Base-by-base conservation (phyloP, 2,113 vertebrate species). In the Gavialis gangeticus region DNA sequence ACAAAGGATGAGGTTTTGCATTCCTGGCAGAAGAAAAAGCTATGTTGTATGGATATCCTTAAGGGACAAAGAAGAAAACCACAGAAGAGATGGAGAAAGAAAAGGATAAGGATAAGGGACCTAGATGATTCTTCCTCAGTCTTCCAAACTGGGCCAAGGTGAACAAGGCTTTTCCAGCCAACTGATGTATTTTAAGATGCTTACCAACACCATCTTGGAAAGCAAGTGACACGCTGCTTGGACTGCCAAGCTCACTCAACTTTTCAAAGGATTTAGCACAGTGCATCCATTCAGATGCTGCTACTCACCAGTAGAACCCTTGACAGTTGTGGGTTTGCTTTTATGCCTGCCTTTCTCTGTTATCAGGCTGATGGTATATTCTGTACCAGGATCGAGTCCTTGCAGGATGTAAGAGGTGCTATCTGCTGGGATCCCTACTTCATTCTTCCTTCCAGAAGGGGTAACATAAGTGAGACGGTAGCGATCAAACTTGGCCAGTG, bases 271-370 rank as follows among this genome's bases (percentile, higher is more conserved):
- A 18, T 19, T 34, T 22, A 12, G 12, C 25, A 16, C 71, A 46
- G 0, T 0, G 37, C 18, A 5, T 64, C 58, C 37, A 12, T 28
- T 1, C 55, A 30, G 11, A 17, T 55, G 27, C n/a, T 8, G 5
- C 14, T 27, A 97, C 98, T 98, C 97, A 99, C 99, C 99, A 79
- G 99, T 99, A 12, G 98, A 97, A 2, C 98, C 98, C 57, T 98
- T 98, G 67, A 98, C 95, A 1, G 95, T 98, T 1, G 98, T 94
- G 0, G 99, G 98, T 22, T 94, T 97, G 89, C 99, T 99, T 92
- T 97, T 99, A 92, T 98, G 98, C 67, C 98, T 97, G 63, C 99
- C 99, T 85, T 99, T 99, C 97, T 99, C 99, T 0, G 98, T 98
- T 3, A 87, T 97, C 71, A 99, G 98, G 55, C 97, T 98, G 93